These are phyloP conservation scores for Trachelus stipa DNA, from an alignment of 2,888 invertebrate species.

Conservation along the genomic window DNA sequence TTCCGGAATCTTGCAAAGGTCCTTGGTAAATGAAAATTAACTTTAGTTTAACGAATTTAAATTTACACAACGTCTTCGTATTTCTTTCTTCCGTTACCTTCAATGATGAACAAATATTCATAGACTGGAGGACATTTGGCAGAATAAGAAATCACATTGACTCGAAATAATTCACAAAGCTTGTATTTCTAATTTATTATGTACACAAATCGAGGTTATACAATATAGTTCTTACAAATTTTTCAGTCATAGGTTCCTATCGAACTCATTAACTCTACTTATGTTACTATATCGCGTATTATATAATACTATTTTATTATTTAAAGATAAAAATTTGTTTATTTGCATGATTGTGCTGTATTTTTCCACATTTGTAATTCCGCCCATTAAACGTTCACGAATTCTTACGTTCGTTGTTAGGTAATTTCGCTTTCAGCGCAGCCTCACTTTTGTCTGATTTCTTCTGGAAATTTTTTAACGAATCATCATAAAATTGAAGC, in stretches of 20 bases:
- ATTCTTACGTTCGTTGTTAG: background rate
- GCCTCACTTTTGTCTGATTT: conserved; percentile 34
- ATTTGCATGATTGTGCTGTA: background rate
- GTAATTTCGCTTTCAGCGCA: background rate
- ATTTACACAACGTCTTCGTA: background rate
- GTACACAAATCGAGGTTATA: background rate
- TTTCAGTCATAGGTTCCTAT: background rate
- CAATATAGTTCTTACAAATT: background rate
- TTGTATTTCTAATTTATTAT: background rate
- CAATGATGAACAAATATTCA: background rate
- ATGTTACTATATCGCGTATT: background rate
- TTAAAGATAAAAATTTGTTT: background rate
- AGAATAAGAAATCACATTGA: background rate
- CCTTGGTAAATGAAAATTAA: background rate
- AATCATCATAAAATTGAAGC: conserved; percentile 42
- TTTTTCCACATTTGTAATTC: background rate
- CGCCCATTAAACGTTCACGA: background rate
- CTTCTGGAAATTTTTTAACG: conserved; percentile 43
- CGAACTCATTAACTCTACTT: background rate
- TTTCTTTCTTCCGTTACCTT: background rate
- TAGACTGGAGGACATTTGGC: background rate
- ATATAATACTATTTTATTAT: background rate
- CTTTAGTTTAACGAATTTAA: background rate
- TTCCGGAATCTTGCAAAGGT: background rate
- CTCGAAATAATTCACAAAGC: background rate